Evolutionary conservation across 2,888 invertebrate genomes (phyloP), one percentile per base, ranked within the genome.

Genomic region (Iphiclides podalirius): DNA sequence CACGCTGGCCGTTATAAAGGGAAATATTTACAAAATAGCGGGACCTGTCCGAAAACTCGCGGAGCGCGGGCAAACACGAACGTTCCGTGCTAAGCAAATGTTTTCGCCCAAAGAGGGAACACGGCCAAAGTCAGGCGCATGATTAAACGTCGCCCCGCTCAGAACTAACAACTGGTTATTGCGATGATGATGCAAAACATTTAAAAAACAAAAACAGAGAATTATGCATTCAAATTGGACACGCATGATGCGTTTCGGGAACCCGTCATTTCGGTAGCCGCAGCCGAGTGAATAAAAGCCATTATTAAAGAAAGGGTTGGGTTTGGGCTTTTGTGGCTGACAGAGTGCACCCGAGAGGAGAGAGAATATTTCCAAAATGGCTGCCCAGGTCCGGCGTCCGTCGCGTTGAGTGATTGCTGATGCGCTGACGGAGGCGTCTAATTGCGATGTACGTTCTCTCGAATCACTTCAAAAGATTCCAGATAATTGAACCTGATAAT

Each of bases 241-340:
- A 60, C 39, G 53, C 66, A 69, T 73, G 74, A 64, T 61, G 51
- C 65, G 61, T 71, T 72, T 72, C 76, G 71, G 65, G 58, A 65
- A 63, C 69, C 72, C 70, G 70, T 77, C 70, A 77, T 72, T 77
- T 73, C 72, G 71, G 79, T 70, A 73, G 70, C 71, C 63, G 52
- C 72, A 72, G 73, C 69, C 54, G 65, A 72, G 60, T 60, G 72
- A 70, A 72, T 67, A 64, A 65, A 58, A 51, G 28, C 48, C 47
- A 56, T 74, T 72, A 79, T 74, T 75, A 61, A 64, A 58, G 66
- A 63, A 61, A 59, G 47, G 58, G 34, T 31, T 50, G 49, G 52
- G 23, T 36, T 53, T 55, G 54, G 54, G 57, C 62, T 60, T 60
- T 59, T 61, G 58, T 53, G 35, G 51, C 57, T 57, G 57, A 33